phyloP scores from a whole-genome alignment of 2,888 invertebrate species.

The Lathronympha strigana region DNA sequence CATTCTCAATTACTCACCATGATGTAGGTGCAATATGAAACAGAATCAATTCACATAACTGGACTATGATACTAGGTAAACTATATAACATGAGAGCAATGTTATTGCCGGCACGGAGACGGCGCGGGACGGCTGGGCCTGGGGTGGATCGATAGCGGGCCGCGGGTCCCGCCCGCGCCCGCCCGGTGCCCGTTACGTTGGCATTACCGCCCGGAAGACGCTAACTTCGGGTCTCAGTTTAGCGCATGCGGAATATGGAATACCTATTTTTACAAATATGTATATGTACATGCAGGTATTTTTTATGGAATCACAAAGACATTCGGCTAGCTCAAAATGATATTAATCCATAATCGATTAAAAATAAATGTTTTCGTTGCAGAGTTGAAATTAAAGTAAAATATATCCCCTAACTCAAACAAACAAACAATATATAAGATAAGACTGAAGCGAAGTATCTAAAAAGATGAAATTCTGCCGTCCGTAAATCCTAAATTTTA shows the following conservation, averaged over 20 bases:
- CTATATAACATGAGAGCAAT: neutral
- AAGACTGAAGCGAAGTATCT: too few relatives aligned
- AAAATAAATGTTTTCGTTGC: too few relatives aligned
- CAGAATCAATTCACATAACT: slow-evolving; percentile 23
- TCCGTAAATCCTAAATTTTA: too few relatives aligned
- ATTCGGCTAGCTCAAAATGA: too few relatives aligned
- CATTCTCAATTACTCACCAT: slow-evolving; percentile 32
- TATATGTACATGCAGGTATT: too few relatives aligned
- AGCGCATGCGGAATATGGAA: slow-evolving; percentile 43
- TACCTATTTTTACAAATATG: neutral
- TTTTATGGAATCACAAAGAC: too few relatives aligned
- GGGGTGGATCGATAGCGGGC: slow-evolving; percentile 58
- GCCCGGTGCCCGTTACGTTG: slow-evolving; percentile 49
- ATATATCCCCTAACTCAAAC: too few relatives aligned
- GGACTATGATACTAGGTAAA: neutral
- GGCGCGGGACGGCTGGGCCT: slow-evolving; percentile 41
- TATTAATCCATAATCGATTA: too few relatives aligned
- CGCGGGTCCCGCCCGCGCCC: slow-evolving; percentile 44
- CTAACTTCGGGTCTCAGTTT: slow-evolving; percentile 48
- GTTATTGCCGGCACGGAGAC: slow-evolving; percentile 27
- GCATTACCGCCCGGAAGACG: slow-evolving; percentile 43
- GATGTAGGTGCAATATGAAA: neutral
- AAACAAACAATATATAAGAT: too few relatives aligned
- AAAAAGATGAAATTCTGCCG: too few relatives aligned
- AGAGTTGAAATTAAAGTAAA: too few relatives aligned